Evolutionary conservation across 1,140 invertebrate species (phyloP).

Genomic region (Phymorhynchus buccinoides): DNA sequence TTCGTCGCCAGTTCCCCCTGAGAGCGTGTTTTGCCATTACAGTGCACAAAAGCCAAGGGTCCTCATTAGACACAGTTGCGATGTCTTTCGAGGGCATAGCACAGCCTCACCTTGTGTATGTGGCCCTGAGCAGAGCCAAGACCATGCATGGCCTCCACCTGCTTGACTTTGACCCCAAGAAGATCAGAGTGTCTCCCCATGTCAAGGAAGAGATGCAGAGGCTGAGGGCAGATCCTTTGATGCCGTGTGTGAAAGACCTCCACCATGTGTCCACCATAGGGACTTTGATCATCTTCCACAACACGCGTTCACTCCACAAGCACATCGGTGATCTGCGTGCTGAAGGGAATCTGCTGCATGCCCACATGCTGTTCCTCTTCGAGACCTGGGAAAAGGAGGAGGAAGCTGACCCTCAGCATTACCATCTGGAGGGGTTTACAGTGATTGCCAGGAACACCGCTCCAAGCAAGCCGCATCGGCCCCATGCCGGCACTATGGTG

Average conservation of each 20-base stretch:
- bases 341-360: background rate
- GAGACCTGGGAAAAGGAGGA: background rate
- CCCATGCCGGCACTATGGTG: background rate
- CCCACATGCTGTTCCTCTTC: background rate
- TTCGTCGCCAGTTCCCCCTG: background rate
- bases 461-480: background rate
- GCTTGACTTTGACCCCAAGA: background rate
- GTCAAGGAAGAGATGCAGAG: background rate
- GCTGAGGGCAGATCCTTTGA: background rate
- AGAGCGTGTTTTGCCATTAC: background rate
- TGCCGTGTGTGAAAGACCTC: background rate
- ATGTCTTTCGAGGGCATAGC: conserved; percentile 9
- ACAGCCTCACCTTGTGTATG: conserved; percentile 15
- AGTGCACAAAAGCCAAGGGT: background rate
- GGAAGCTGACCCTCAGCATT: background rate
- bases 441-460: background rate
- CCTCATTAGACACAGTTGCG: background rate
- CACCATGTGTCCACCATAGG: background rate
- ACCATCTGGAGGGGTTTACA: background rate
- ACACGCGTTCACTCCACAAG: background rate
- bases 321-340: background rate
- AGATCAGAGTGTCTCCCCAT: background rate
- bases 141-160: background rate
- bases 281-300: background rate
- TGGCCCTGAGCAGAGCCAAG: background rate